Base-by-base conservation (phyloP, 1,140 invertebrate species). In the Cyclargus thomasi region DNA sequence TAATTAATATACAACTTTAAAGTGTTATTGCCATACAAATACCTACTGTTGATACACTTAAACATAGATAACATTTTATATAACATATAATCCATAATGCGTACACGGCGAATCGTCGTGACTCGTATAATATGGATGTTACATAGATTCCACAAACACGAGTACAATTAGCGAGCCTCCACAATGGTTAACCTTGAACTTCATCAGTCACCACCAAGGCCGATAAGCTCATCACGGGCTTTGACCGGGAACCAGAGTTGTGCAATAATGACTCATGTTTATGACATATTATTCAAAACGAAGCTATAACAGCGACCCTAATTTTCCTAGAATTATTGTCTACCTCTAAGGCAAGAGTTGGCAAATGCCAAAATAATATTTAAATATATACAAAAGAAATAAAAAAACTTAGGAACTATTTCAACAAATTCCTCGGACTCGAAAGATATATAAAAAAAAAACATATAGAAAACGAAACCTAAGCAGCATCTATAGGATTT, bases 151-250 rank as follows among this genome's bases (percentile, higher is more conserved):
- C 53, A 20, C 53, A 55, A 55, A 55, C 53, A 55, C 2, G 18
- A 7, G 53, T 18, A 55, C n/a, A 55, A 55, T 55, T 20, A 55
- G 53, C 53, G 18, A 4, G 14, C 39, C 39, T 47, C 11, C 18
- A 55, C 53, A 55, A 20, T 55, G 53, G n/a, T 6, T 17, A 8
- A 55, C 53, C 53, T 55, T 55, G 53, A 55, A 55, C 53, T 55
- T 55, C 39, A 8, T 8, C 53, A 55, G n/a, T 17, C 53, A 55
- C 16, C 53, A 55, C 53, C 53, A 55, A 55, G 53, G 53, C 17
- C 53, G 53, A 55, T 55, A n/a, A 20, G n/a, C 53, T 55, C 53
- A 55, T 17, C n/a, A n/a, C 53, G 53, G 53, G 53, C 53, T 55
- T 55, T 55, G 53, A 55, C 53, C 53, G 53, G 53, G 39, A 47